These are phyloP conservation scores for Dermochelys coriacea DNA, from an alignment of 2,797 vertebrate species.

Conservation along the genomic window DNA sequence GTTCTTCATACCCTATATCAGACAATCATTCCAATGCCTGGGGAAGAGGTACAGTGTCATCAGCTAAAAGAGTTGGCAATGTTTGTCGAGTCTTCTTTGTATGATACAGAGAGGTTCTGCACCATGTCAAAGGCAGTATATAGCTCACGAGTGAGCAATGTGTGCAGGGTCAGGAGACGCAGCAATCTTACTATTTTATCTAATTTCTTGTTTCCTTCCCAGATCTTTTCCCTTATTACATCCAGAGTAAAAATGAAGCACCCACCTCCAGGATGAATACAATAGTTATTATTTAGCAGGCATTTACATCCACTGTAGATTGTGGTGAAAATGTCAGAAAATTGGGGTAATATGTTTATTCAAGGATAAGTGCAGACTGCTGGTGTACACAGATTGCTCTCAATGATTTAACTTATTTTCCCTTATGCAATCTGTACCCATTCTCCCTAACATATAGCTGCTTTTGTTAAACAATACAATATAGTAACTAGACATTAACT, in stretches of 20 bases:
- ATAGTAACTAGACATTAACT: background rate
- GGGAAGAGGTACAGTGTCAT: background rate
- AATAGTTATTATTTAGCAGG: background rate
- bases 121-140: background rate
- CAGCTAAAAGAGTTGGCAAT: background rate
- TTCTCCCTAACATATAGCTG: background rate
- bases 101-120: background rate
- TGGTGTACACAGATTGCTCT: constrained; percentile 10
- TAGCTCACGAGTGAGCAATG: background rate
- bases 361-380: background rate
- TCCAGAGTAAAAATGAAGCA: background rate
- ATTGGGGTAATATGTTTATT: background rate
- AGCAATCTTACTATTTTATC: background rate
- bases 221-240: background rate
- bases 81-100: background rate
- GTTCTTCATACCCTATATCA: background rate
- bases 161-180: background rate
- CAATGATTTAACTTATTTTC: constrained; percentile 14
- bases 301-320: background rate
- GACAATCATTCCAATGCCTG: background rate
- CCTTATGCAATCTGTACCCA: background rate
- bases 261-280: background rate
- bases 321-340: background rate
- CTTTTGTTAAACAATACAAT: background rate
- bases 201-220: background rate